Conservation (phyloP, 2,888 invertebrate genomes). For the Plemyria rubiginata region DNA sequence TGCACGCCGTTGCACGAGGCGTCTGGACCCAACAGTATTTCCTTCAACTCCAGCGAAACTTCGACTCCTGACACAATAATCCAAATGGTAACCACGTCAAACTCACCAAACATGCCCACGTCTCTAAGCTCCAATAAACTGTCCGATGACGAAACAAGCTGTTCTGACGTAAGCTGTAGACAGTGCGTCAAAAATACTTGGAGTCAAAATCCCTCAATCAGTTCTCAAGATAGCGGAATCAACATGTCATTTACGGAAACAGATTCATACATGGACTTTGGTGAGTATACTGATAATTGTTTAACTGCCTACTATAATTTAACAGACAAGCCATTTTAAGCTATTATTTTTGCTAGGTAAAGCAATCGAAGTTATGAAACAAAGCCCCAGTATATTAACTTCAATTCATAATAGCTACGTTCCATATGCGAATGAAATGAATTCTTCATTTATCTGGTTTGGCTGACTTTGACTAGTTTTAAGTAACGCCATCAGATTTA, state of each 20-base stretch:
- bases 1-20: slow-evolving; percentile 75
- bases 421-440: neutral
- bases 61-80: slow-evolving; percentile 82
- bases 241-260: slow-evolving; percentile 90
- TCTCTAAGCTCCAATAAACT: slow-evolving; percentile 84
- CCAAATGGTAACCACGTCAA: slow-evolving; percentile 74
- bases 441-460: slow-evolving; percentile 35
- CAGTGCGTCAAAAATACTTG: slow-evolving; percentile 84
- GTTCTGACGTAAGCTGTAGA: slow-evolving; percentile 74
- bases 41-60: slow-evolving; percentile 82
- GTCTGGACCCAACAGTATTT: slow-evolving; percentile 76
- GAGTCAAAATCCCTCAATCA: slow-evolving; percentile 88
- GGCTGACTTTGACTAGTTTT: slow-evolving; percentile 30
- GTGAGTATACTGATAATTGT: slow-evolving; percentile 55
- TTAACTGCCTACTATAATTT: neutral
- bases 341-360: neutral
- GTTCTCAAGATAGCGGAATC: slow-evolving; percentile 92
- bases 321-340: neutral
- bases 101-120: slow-evolving; percentile 77
- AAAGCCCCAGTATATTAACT: neutral
- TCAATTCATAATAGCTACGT: neutral
- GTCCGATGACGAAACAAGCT: slow-evolving; percentile 84
- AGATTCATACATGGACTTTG: slow-evolving; percentile 83
- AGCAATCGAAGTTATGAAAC: neutral
- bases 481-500: slow-evolving; percentile 15